Base-by-base conservation (phyloP, 2,888 invertebrate species). In the Leucophora obtusa region DNA sequence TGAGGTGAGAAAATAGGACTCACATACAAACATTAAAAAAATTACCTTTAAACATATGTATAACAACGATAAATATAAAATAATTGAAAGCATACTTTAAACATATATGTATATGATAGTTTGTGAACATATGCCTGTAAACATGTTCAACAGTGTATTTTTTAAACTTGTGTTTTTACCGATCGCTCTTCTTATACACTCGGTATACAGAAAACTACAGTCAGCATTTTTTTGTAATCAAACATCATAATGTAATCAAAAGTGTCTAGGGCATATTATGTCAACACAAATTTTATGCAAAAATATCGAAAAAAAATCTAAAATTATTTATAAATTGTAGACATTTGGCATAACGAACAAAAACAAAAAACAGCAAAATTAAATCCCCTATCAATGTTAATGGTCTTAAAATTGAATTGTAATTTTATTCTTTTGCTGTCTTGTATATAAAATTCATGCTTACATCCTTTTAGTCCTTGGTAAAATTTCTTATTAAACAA, bases 251-350 rank as follows among this genome's bases (percentile, higher is more conserved):
- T 17, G 18, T 4, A 17, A 35, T 35, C 15, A 35, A 35, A 65
- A 66, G n/a, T 56, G 21, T 68, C 54, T 56, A 17, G 17, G 56
- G 17, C 43, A 50, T 43, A 1, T 21, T 18, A 14, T 53, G 6
- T 15, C n/a, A 6, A 54, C 21, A 43, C 24, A 54, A n/a, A 35
- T 66, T 66, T 65, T 38, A 38, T 38, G 38, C 38, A 38, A 38
- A 38, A 38, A 38, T 28, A 65, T 17, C 15, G 18, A 53, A 38
- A 21, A 54, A 54, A 21, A 24, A 56, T 43, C 17, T 43, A 47
- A 68, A 28, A 17, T 43, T 56, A 38, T 65, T 53, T 28, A 66
- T 66, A 66, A 54, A 66, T 54, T 66, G n/a, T 21, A 54, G 53
- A 54, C 24, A 38, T 15, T 66, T 62, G 38, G 11, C 38, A 38